Conservation (phyloP, 2,797 vertebrate genomes). For the Pangasius macronema region DNA sequence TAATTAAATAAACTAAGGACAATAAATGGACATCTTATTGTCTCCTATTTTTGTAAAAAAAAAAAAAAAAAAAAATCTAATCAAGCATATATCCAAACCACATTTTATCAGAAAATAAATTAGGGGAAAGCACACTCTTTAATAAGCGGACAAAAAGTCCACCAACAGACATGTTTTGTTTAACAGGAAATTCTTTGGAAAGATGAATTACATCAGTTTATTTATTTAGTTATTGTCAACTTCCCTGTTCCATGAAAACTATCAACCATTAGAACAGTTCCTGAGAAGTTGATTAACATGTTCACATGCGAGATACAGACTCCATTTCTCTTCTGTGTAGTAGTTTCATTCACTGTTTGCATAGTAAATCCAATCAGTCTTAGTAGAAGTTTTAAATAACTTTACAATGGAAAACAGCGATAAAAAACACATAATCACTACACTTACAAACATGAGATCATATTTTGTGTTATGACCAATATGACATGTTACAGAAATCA, state of each 20-base stretch:
- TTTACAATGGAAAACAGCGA: not conserved
- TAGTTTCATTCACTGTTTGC: not conserved
- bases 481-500: not conserved
- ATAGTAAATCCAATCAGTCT: not conserved
- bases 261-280: not conserved
- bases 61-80: not conserved
- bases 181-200: not conserved
- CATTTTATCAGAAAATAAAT: not conserved
- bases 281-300: not conserved
- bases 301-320: not conserved
- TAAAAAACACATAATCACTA: not conserved
- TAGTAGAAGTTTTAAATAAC: not conserved
- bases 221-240: not conserved
- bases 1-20: not conserved
- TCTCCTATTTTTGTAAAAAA: not conserved
- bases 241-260: not conserved
- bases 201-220: slow-evolving; percentile 4
- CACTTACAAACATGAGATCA: not conserved
- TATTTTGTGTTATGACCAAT: not conserved
- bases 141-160: not conserved
- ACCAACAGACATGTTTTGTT: not conserved
- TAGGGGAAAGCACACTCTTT: not conserved
- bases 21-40: not conserved
- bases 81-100: not conserved
- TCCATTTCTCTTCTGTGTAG: not conserved